Evolutionary conservation across 2,113 vertebrate genomes (phyloP), one percentile per base, ranked within the genome.

Genomic region (Osmerus mordax): DNA sequence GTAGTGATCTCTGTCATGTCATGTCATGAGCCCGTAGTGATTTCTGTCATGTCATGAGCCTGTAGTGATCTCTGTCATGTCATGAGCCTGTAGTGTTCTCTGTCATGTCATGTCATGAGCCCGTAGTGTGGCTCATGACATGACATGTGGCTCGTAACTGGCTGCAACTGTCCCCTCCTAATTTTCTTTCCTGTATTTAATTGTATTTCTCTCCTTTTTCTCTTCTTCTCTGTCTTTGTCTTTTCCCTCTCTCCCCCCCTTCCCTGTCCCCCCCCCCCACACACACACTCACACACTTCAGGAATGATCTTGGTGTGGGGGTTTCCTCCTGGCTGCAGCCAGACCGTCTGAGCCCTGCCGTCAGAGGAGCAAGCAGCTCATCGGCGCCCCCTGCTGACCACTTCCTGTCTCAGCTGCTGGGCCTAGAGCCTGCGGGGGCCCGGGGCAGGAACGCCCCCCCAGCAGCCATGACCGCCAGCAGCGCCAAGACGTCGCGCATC

Each of bases 401-500:
- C 75, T 86, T 95, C 29, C 89, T 94, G 51, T 93, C 94, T 41
- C 94, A 93, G 0, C 92, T 94, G 61, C 89, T 95, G 71, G 90
- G 80, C 65, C 76, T 94, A 66, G 94, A 97, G 0, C 74, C 76
- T 0, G 32, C 81, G 77, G 68, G 86, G 69, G 66, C 79, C 73
- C 84, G 77, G 80, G 87, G 85, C 83, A 82, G 29, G 73, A 68
- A 90, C 79, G 52, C 81, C 68, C 71, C 81, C 3, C 14, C 84
- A 75, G 41, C 81, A 79, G 0, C 80, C 86, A 69, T 70, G 75
- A 25, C 59, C 58, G 75, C 74, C 90, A 92, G 0, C 92, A 90
- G 9, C 8, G 92, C 88, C 82, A 96, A 94, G 87, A 79, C 92
- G 73, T 94, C 93, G 77, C 93, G 93, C 4, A 96, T 96, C 52